Percentiles rank a stretch among this genome's conserved stretches.
phyloP scores from a whole-genome alignment of 2,888 invertebrate species.

The Nomada goodeniana region DNA sequence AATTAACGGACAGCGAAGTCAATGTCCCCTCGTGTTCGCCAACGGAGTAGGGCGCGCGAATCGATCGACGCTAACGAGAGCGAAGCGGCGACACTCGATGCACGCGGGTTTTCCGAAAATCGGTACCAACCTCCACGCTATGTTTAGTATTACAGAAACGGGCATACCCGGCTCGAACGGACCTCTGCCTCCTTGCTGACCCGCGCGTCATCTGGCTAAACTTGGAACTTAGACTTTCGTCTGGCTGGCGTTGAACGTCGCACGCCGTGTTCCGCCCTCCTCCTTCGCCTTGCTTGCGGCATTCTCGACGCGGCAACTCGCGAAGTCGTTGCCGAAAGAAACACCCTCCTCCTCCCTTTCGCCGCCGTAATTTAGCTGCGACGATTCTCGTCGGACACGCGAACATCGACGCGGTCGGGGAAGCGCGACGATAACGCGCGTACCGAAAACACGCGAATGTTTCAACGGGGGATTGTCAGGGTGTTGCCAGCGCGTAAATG shows the following conservation, averaged over 20 bases:
- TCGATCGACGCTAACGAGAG: not conserved
- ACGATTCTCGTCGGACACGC: too few relatives aligned
- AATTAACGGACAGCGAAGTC: not conserved
- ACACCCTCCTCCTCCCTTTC: conserved; percentile 1
- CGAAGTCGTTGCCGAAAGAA: conserved; percentile 36
- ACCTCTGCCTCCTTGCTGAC: conserved; percentile 48
- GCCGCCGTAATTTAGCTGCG: too few relatives aligned
- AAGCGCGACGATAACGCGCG: too few relatives aligned
- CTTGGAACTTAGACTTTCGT: conserved; percentile 64
- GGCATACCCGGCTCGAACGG: conserved; percentile 40
- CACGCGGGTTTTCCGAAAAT: conserved; percentile 41
- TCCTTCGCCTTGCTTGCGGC: conserved; percentile 43
- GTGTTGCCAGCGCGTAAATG: not conserved
- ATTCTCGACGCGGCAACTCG: conserved; percentile 11
- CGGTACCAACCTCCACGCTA: conserved; percentile 49
- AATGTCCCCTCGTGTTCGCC: too few relatives aligned
- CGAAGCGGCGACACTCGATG: not conserved
- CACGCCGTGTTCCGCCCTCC: conserved; percentile 23
- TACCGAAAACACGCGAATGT: too few relatives aligned
- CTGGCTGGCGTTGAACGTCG: conserved; percentile 42
- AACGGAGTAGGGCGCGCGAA: too few relatives aligned
- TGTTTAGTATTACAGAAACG: conserved; percentile 62
- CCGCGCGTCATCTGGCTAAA: conserved; percentile 68
- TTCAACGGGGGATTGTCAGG: too few relatives aligned
- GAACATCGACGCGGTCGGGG: too few relatives aligned